Percentiles rank a stretch among this genome's conserved stretches.
phyloP scores from a whole-genome alignment of 2,797 vertebrate genomes.

The Oreortyx pictus region DNA sequence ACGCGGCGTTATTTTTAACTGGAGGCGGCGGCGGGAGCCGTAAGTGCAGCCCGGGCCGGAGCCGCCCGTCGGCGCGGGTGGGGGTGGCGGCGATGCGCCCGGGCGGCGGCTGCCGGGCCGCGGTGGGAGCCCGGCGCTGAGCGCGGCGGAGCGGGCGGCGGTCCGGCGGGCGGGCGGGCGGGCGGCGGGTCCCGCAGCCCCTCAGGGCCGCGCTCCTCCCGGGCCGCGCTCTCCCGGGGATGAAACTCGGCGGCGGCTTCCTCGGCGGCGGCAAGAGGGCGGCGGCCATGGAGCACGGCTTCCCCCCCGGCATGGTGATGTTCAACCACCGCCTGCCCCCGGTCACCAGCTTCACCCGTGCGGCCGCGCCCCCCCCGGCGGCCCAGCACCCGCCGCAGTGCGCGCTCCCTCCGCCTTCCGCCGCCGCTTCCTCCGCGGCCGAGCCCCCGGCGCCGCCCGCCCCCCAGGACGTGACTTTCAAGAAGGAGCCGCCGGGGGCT shows the following conservation, averaged over 20 bases:
- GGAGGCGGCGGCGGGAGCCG: conserved; percentile 77
- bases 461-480: conserved; percentile 94
- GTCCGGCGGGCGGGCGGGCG: neutral
- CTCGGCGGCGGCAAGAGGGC: conserved; percentile 88
- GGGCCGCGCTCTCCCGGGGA: conserved; percentile 75
- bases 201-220: conserved; percentile 51
- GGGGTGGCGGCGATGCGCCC: conserved; percentile 36
- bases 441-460: conserved; percentile 75
- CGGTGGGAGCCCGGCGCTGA: neutral
- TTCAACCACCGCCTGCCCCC: conserved; percentile 96
- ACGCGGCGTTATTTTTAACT: conserved; percentile 79
- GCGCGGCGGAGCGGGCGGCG: neutral
- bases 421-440: conserved; percentile 75
- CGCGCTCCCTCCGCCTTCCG: conserved; percentile 78
- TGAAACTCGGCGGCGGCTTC: conserved; percentile 94
- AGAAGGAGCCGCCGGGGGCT: conserved; percentile 90
- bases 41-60: conserved; percentile 63
- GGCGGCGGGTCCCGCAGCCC: conserved; percentile 71
- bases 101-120: conserved; percentile 3
- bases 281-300: conserved; percentile 94
- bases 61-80: conserved; percentile 53
- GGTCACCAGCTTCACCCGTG: conserved; percentile 95
- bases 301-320: conserved; percentile 95
- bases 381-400: conserved; percentile 83
- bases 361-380: conserved; percentile 83